phyloP scores from a whole-genome alignment of 2,797 vertebrate genomes.

The Buceros bicornis region DNA sequence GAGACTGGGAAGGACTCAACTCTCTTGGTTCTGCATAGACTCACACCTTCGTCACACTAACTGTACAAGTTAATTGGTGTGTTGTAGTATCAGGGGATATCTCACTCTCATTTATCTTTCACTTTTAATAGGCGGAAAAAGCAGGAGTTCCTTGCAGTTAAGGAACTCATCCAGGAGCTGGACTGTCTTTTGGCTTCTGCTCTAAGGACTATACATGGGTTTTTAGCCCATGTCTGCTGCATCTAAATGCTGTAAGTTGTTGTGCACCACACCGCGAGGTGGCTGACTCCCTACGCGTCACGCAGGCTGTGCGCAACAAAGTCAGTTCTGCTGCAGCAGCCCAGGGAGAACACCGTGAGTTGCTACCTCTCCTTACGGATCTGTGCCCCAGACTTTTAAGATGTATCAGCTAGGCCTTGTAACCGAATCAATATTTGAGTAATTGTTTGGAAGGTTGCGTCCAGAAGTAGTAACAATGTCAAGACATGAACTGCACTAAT shows the following conservation, averaged over 20 bases:
- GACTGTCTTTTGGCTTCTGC: neutral
- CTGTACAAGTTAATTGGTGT: accelerated
- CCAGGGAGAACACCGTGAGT: accelerated
- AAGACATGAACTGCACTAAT: neutral
- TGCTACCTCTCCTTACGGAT: neutral
- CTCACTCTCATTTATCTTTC: neutral
- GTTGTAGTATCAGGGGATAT: neutral
- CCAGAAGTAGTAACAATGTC: neutral
- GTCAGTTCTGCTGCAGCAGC: neutral
- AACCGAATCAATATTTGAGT: neutral
- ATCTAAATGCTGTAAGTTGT: neutral
- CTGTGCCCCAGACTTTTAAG: neutral
- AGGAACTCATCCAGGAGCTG: neutral
- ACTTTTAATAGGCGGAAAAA: neutral
- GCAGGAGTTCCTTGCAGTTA: neutral
- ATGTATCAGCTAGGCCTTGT: neutral
- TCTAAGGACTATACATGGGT: neutral
- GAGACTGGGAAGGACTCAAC: neutral
- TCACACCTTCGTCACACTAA: accelerated
- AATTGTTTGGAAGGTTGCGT: neutral
- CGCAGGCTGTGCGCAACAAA: accelerated
- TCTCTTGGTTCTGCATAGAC: neutral
- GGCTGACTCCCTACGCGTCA: no score
- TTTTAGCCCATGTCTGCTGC: neutral
- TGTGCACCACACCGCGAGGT: neutral